Evolutionary conservation across 2,888 invertebrate genomes (phyloP), one percentile per base, ranked within the genome.

Genomic region (Vanessa cardui): DNA sequence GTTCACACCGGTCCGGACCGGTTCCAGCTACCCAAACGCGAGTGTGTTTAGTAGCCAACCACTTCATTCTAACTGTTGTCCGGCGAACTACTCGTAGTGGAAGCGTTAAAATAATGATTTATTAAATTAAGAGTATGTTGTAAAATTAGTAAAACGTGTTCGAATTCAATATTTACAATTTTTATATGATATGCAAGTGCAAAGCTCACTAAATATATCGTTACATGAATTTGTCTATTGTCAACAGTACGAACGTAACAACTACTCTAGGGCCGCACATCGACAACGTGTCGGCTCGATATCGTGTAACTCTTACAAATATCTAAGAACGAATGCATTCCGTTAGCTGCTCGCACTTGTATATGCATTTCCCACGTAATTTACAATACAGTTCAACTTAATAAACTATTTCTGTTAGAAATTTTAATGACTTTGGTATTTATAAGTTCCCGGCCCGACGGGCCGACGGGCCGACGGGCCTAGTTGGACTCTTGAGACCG

Each of bases 151-250:
- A 80, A 83, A 82, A 82, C 76, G 80, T 83, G 80, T 80, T 81
- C 79, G 78, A 77, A 78, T 83, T 81, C 75, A 79, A 79, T 90
- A 91, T 91, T 89, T 91, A 90, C 91, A 92, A 78, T 81, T 83
- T 81, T 78, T 77, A 78, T 84, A 90, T 92, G 92, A 92, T 92
- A 92, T 92, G 92, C 92, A 92, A 92, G 90, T 91, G 92, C 92
- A 91, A 92, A 92, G 92, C 92, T 92, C 92, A 89, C 92, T 92
- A 92, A 90, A 66, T 60, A 89, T 85, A 87, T 84, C 84, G 81
- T 87, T 84, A 81, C 76, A 77, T 77, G 77, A 76, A 78, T 75
- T 79, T 78, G 73, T 76, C 81, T 83, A 83, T 82, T 82, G 82
- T 82, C 82, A 77, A 65, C 73, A 72, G 76, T 75, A 74, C 68